These are phyloP conservation scores for Drosophila watanabei DNA, from an alignment of 1,140 invertebrate species.

Conservation along the genomic window DNA sequence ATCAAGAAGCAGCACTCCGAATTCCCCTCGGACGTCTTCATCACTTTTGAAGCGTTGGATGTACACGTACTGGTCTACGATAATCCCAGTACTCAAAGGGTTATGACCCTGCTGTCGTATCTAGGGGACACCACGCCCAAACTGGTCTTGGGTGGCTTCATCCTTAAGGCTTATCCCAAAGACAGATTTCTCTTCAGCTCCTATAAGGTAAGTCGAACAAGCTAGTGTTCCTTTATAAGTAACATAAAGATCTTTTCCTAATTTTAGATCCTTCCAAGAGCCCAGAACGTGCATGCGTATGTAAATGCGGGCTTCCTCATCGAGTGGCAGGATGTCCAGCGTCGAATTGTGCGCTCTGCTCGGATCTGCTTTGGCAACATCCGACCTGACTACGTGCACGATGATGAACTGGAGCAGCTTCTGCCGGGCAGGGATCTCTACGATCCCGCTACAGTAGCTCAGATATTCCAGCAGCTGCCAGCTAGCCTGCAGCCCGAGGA, in stretches of 20 bases:
- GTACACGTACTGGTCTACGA: conserved; percentile 85
- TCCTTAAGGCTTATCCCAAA: conserved; percentile 61
- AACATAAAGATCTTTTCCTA: no score
- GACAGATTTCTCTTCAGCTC: conserved; percentile 65
- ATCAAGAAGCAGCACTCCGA: conserved; percentile 90
- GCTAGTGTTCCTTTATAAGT: no score
- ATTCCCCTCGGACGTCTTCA: conserved; percentile 92
- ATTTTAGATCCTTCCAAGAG: conserved; percentile 80
- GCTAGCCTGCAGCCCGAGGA: conserved; percentile 61
- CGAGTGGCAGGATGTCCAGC: conserved; percentile 53
- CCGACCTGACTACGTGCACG: conserved; percentile 89
- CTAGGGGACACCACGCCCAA: conserved; percentile 52
- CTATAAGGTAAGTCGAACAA: conserved; percentile 87
- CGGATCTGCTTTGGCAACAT: conserved; percentile 90
- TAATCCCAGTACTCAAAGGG: conserved; percentile 29
- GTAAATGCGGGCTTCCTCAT: conserved; percentile 93
- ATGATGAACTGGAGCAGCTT: conserved; percentile 88
- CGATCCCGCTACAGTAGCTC: conserved; percentile 56
- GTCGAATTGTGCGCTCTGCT: conserved; percentile 69
- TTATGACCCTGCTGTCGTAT: conserved; percentile 57
- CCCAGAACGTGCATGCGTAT: conserved; percentile 93
- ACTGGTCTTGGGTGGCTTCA: conserved; percentile 66
- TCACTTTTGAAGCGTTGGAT: conserved; percentile 90
- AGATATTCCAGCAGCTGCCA: conserved; percentile 55
- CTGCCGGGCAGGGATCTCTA: conserved; percentile 87